These are phyloP conservation scores for Rhyacophila evoluta DNA, from an alignment of 2,888 invertebrate genomes.

Conservation along the genomic window DNA sequence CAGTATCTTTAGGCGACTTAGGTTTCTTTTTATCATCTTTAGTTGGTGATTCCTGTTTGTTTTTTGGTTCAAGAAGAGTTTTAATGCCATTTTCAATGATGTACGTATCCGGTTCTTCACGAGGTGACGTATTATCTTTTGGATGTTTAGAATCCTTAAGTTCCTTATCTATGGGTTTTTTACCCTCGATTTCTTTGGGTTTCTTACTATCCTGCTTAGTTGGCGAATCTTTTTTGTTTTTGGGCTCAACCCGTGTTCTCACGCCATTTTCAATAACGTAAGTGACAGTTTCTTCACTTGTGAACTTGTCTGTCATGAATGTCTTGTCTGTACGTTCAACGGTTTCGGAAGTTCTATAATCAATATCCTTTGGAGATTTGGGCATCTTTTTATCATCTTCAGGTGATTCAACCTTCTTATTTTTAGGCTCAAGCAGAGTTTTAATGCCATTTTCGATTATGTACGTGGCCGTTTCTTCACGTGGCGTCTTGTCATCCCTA, in stretches of 20 bases:
- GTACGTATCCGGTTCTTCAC: conserved; percentile 30
- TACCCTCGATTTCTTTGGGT: background rate
- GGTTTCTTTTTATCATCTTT: conserved; percentile 1
- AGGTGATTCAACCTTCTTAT: background rate
- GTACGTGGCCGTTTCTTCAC: conserved; percentile 34
- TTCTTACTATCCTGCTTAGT: background rate
- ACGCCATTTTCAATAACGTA: conserved; percentile 53
- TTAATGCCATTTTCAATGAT: conserved; percentile 11
- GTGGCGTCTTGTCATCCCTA: background rate
- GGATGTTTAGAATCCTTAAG: conserved; percentile 40
- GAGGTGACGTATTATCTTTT: background rate
- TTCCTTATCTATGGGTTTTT: conserved; percentile 49
- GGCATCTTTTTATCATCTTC: conserved; percentile 12
- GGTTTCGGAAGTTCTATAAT: background rate
- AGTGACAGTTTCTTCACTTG: conserved; percentile 62
- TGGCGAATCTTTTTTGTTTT: background rate
- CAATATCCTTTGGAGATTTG: background rate
- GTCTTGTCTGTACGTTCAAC: background rate
- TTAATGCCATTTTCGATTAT: conserved; percentile 48
- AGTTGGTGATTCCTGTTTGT: background rate
- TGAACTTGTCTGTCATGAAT: conserved; percentile 59
- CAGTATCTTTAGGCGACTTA: background rate
- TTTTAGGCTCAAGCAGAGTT: conserved; percentile 49
- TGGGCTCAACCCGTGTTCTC: conserved; percentile 43
- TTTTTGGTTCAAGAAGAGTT: background rate